These are phyloP conservation scores for Perca schrenkii DNA, from an alignment of 2,113 vertebrate genomes.

Conservation along the genomic window DNA sequence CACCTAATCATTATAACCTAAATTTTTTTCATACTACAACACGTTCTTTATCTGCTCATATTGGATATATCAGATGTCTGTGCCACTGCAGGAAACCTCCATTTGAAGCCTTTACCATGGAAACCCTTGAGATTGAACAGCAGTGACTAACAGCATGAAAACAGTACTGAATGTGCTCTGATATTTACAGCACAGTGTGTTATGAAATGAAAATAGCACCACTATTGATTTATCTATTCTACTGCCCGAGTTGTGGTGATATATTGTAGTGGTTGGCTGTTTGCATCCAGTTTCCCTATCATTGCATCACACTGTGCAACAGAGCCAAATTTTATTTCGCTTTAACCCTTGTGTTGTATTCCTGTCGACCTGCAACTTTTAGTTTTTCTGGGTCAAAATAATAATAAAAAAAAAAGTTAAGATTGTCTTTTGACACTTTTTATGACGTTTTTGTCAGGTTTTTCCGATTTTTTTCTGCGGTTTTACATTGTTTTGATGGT, in stretches of 20 bases:
- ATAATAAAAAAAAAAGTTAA: too few relatives aligned
- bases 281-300: slow-evolving; percentile 14
- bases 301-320: slow-evolving; percentile 37
- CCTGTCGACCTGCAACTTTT: too few relatives aligned
- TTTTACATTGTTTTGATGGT: too few relatives aligned
- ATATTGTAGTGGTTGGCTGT: background rate
- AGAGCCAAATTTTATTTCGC: background rate
- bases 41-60: too few relatives aligned
- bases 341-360: too few relatives aligned
- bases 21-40: too few relatives aligned
- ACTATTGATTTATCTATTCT: background rate
- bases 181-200: background rate
- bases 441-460: too few relatives aligned
- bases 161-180: background rate
- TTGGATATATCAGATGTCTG: background rate
- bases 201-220: background rate
- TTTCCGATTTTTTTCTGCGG: too few relatives aligned
- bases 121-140: background rate
- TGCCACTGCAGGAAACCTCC: background rate
- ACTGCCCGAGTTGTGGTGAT: background rate
- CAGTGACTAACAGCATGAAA: background rate
- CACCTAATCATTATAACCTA: too few relatives aligned
- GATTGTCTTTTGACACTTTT: too few relatives aligned
- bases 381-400: too few relatives aligned
- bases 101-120: background rate